Conservation (phyloP, 2,888 invertebrate genomes). For the Euclidia mi region DNA sequence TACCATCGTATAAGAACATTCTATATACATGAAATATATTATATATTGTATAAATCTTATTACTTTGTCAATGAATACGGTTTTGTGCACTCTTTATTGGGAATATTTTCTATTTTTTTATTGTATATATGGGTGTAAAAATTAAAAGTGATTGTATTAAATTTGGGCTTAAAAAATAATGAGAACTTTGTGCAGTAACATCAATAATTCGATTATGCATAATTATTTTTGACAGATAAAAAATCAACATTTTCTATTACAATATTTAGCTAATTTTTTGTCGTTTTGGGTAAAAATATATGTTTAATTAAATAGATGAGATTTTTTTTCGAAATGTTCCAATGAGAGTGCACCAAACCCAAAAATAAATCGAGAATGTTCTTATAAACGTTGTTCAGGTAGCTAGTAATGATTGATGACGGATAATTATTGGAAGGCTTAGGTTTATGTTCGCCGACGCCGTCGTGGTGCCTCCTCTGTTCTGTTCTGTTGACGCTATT, state of each 20-base stretch:
- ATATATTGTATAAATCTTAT: background rate
- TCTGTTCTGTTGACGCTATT: slow-evolving; percentile 88
- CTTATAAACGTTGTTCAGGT: slow-evolving; percentile 56
- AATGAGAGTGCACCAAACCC: slow-evolving; percentile 16
- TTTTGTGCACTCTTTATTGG: slow-evolving; percentile 8
- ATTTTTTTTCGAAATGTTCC: background rate
- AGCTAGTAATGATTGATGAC: slow-evolving; percentile 85
- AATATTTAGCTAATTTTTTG: no score
- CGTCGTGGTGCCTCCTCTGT: slow-evolving; percentile 89
- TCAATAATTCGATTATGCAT: no score
- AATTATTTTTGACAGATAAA: no score
- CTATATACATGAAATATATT: slow-evolving; percentile 6
- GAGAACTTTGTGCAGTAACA: no score
- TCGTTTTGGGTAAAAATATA: no score
- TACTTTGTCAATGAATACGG: background rate
- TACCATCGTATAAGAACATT: slow-evolving; percentile 59
- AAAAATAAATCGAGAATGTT: slow-evolving; percentile 54
- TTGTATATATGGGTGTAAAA: background rate
- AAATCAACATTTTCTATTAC: no score
- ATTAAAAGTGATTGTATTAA: no score
- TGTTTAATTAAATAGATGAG: no score
- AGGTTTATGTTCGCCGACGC: slow-evolving; percentile 68
- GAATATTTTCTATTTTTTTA: background rate
- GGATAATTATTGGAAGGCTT: slow-evolving; percentile 84
- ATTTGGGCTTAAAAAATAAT: no score